Base-by-base conservation (phyloP, 2,797 vertebrate genomes). In the Lophius americanus region DNA sequence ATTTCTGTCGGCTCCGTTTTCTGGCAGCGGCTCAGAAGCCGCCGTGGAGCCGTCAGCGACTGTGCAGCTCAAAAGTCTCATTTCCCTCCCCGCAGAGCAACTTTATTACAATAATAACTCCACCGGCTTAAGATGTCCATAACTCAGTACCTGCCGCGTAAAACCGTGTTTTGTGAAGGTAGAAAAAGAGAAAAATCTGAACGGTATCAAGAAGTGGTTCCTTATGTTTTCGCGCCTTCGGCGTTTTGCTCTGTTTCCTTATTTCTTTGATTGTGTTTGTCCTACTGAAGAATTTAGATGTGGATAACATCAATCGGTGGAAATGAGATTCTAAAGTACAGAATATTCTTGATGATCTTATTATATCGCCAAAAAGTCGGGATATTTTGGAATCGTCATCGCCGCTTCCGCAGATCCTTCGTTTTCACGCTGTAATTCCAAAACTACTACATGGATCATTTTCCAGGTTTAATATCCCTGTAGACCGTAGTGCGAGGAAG, bases 21-120 rank as follows among this genome's bases (percentile, higher is more conserved):
- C 70, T 82, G 72, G 77, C 69, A 57, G 70, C 65, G 23, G 9
- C 73, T 55, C 53, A 47, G 58, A 72, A 62, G 8, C 62, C 51
- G 71, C 76, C 79, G 66, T 43, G 6, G 62, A 87, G 76, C 82
- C 88, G 86, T 86, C 70, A 56, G 47, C 84, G 82, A 83, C 67
- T 65, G 57, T 43, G 75, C 64, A 68, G 69, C 63, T 64, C 62
- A 53, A 48, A 51, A 10, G 44, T 69, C 50, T 71, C 13, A 39
- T 78, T 82, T 87, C 68, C 42, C 60, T 73, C 14, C 65, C 68
- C 50, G 66, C 62, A 62, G 70, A 71, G 72, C 49, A 60, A 47
- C 75, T 84, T 88, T 87, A 85, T 89, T 87, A 73, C 63, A 68
- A 69, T 68, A 75, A 84, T 87, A 81, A 87, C 85, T 88, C 77